phyloP scores from a whole-genome alignment of 2,888 invertebrate species.

The Pseudococcus longispinus region DNA sequence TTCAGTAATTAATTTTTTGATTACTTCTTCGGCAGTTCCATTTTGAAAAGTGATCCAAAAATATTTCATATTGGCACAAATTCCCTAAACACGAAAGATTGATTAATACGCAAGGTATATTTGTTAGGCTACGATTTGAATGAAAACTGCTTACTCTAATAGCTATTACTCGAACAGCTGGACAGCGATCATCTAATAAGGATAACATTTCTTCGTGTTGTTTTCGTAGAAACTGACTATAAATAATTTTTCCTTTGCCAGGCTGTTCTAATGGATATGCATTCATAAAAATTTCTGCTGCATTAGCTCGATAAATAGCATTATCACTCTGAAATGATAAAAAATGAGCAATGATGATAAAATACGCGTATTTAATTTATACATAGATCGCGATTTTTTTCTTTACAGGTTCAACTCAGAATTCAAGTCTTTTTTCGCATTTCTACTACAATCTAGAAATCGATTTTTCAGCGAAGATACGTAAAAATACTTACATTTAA shows the following conservation, averaged over 20 bases:
- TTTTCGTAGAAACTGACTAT: conserved; percentile 59
- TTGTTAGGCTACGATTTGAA: background rate
- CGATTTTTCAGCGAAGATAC: background rate
- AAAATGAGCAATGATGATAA: background rate
- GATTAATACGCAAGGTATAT: background rate
- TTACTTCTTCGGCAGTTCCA: conserved; percentile 41
- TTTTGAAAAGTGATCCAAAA: conserved; percentile 58
- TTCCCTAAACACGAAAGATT: conserved; percentile 53
- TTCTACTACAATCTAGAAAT: background rate
- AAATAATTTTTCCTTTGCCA: conserved; percentile 58
- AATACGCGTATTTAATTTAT: no score
- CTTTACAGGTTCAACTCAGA: no score
- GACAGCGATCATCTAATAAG: conserved; percentile 60
- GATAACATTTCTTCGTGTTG: conserved; percentile 60
- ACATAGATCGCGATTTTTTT: no score
- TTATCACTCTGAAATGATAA: conserved; percentile 59
- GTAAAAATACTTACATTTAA: conserved; percentile 59
- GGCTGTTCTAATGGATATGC: conserved; percentile 61
- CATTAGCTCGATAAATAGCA: conserved; percentile 60
- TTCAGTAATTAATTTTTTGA: conserved; percentile 57
- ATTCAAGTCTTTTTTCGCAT: no score
- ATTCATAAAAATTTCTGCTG: conserved; percentile 60
- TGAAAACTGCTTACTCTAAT: conserved; percentile 59
- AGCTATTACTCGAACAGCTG: conserved; percentile 60
- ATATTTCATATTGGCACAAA: conserved; percentile 57